phyloP scores from a whole-genome alignment of 2,888 invertebrate species.

The Caenorhabditis angaria region DNA sequence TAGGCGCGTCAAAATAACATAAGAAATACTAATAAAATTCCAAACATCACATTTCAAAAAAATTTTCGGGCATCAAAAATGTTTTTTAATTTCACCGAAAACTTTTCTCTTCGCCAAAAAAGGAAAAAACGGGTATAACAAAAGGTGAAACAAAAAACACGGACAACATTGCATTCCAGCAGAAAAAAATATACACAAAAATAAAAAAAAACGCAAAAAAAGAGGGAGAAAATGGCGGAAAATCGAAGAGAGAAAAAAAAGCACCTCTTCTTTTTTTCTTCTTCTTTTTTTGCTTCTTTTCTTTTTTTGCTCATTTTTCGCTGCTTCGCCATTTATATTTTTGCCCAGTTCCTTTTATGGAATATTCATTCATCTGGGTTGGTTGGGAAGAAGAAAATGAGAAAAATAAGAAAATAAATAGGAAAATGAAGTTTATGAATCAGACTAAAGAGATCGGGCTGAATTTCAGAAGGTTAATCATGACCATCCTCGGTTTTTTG shows the following conservation, averaged over 20 bases:
- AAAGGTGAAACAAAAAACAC: not conserved
- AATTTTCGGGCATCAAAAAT: no score
- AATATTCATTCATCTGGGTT: no score
- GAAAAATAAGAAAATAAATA: not conserved
- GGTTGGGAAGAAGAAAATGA: not conserved
- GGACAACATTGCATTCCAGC: not conserved
- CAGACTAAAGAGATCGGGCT: no score
- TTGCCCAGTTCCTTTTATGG: not conserved
- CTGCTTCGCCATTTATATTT: not conserved
- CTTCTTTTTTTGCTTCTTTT: not conserved
- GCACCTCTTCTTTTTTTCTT: not conserved
- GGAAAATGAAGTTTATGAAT: no score
- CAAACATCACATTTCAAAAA: no score
- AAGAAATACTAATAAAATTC: no score
- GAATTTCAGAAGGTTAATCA: no score
- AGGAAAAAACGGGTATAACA: not conserved
- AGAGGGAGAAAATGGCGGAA: not conserved
- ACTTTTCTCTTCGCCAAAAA: no score
- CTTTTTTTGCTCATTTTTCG: not conserved
- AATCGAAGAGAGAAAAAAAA: conserved; percentile 1
- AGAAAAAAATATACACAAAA: not conserved
- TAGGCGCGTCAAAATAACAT: no score
- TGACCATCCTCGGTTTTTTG: no score
- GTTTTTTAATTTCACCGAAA: no score
- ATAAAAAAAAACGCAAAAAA: not conserved